phyloP scores from a whole-genome alignment of 1,140 invertebrate species.

The Pseudomyrmex dendroicus region DNA sequence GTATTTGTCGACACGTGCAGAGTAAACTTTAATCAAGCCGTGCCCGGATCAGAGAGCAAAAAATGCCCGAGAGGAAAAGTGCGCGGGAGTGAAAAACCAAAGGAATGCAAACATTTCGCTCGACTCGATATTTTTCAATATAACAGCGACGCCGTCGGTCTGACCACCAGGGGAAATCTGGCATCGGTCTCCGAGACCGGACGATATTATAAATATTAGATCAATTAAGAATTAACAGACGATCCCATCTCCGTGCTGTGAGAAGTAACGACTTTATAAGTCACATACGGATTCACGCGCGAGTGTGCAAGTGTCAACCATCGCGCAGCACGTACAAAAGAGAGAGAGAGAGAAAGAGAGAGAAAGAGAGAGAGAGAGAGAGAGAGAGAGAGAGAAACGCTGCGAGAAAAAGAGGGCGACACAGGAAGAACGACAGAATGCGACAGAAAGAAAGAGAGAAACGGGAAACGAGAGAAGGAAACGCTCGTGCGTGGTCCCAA shows the following conservation, averaged over 20 bases:
- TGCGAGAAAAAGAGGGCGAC: conserved; percentile 63
- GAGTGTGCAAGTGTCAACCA: conserved; percentile 71
- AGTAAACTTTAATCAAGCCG: conserved; percentile 78
- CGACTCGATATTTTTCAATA: conserved; percentile 80
- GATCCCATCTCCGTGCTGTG: conserved; percentile 51
- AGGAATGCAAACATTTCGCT: conserved; percentile 73
- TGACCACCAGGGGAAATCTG: conserved; percentile 81
- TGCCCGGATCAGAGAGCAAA: conserved; percentile 54
- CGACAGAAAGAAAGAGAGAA: conserved; percentile 64
- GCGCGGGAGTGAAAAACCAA: conserved; percentile 60
- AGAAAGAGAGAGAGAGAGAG: conserved; percentile 62
- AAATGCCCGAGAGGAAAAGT: conserved; percentile 63
- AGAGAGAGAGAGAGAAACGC: conserved; percentile 56
- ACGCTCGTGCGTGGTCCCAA: conserved; percentile 82
- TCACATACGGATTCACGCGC: conserved; percentile 60
- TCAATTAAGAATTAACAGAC: conserved; percentile 80
- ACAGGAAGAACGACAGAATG: conserved; percentile 62
- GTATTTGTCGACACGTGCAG: conserved; percentile 61
- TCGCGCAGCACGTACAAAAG: conserved; percentile 69
- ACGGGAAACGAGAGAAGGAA: conserved; percentile 75
- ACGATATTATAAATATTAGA: conserved; percentile 81
- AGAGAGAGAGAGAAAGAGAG: conserved; percentile 64
- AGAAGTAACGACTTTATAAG: conserved; percentile 78
- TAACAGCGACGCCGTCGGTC: conserved; percentile 64
- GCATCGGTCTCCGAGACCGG: conserved; percentile 62